These are phyloP conservation scores for Otus scops DNA, from an alignment of 2,797 vertebrate genomes.

Conservation along the genomic window DNA sequence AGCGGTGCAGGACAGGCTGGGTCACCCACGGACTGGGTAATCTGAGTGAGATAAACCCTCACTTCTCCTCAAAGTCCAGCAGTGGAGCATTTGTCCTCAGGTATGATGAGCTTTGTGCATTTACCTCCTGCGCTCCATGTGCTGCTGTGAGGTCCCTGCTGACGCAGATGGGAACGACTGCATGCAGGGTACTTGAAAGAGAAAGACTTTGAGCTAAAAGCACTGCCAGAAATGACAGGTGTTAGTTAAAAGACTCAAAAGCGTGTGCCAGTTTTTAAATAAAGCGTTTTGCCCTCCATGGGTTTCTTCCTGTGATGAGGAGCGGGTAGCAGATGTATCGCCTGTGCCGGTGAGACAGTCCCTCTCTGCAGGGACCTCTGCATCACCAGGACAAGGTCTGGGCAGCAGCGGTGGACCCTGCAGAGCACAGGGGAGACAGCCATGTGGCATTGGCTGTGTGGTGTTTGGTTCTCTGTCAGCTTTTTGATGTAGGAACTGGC, in stretches of 20 bases:
- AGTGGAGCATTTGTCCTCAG: not conserved
- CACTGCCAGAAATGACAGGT: not conserved
- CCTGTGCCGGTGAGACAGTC: not conserved
- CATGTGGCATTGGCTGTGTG: not conserved
- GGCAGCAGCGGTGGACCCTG: not conserved
- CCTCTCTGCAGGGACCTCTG: not conserved
- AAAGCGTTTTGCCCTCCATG: not conserved
- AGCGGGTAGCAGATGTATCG: not conserved
- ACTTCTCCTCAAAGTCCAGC: not conserved
- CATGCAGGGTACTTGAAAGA: not conserved
- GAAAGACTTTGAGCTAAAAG: not conserved
- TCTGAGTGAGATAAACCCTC: not conserved
- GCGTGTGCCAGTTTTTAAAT: not conserved
- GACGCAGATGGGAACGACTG: not conserved
- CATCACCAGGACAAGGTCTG: not conserved
- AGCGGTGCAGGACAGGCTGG: not conserved
- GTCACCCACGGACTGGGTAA: not conserved
- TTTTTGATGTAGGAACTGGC: not conserved
- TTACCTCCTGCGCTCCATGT: not conserved
- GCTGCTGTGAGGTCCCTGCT: not conserved
- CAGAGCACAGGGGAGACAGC: not conserved
- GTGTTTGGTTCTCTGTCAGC: accelerated
- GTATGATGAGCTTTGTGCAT: not conserved
- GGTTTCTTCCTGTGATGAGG: not conserved
- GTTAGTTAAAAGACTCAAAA: not conserved